Base-by-base conservation (phyloP, 2,888 invertebrate genomes). In the Machimus rusticus region DNA sequence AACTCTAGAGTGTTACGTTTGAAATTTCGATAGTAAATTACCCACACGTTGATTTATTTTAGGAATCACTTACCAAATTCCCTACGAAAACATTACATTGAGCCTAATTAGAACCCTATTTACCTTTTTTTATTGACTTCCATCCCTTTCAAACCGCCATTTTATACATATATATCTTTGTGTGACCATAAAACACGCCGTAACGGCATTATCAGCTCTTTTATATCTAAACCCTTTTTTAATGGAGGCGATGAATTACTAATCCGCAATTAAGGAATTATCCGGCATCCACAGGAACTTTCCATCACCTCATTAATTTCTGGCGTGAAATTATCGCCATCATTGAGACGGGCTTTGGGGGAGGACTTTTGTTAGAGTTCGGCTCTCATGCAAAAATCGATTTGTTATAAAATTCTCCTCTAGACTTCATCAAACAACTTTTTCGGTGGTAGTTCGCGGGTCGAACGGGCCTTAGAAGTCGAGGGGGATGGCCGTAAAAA, bases 381-480 rank as follows among this genome's bases (percentile, higher is more conserved):
- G 66, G 12, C 12, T 66, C 28, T 28, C 66, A 66, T 66, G 19
- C 28, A 19, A 39, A 76, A 76, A 76, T 76, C 76, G 76, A 76
- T 76, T 76, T 76, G 39, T 76, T 76, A 76, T 39, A 76, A 76
- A 76, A 76, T 76, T 39, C 28, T 39, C 76, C 6, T 66, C 19
- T 66, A 66, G 76, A 76, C 76, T 82, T 34, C 82, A 82, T 82
- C 46, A 57, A 82, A 66, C 19, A 82, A 66, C 66, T 57, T 81
- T 28, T 76, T 37, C n/a, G 76, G 28, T 37, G 39, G 19, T 39
- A 5, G 76, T 23, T 66, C 23, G 12, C 3, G 23, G 12, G 9
- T 8, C 4, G 19, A 55, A 55, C 19, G 55, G 66, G 66, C 9
- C 8, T 34, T 23, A 23, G 66, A 66, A 66, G 28, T 55, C 9